Percentiles rank a stretch among this genome's conserved stretches.
These are phyloP conservation scores for Litoditis marina DNA, from an alignment of 2,888 invertebrate genomes.

Conservation along the genomic window DNA sequence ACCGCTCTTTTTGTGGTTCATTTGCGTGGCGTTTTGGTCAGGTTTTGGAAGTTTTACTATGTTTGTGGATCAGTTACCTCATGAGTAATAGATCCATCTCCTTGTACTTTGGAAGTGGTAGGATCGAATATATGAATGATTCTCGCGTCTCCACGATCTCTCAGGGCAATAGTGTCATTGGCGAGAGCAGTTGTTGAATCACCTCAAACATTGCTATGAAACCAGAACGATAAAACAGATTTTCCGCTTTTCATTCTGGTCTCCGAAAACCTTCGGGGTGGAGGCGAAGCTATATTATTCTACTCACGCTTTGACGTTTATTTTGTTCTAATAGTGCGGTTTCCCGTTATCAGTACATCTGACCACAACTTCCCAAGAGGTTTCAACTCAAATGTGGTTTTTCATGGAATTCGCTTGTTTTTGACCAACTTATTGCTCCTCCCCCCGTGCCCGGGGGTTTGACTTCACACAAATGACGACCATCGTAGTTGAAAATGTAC, in stretches of 20 bases:
- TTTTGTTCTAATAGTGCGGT: no score
- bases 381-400: no score
- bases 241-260: no score
- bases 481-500: constrained; percentile 88
- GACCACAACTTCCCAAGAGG: no score
- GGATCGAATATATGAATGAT: constrained; percentile 77
- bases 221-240: no score
- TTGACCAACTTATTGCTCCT: constrained; percentile 16
- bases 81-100: constrained; percentile 76
- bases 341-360: neutral
- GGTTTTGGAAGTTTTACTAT: neutral
- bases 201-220: no score
- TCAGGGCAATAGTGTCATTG: constrained; percentile 79
- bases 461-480: constrained; percentile 79
- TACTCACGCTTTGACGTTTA: no score
- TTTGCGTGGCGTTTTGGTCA: neutral
- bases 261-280: no score
- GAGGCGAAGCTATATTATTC: no score
- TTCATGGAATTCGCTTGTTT: no score
- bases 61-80: constrained; percentile 64
- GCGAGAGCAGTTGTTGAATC: constrained; percentile 74
- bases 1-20: no score
- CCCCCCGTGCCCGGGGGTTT: constrained; percentile 70
- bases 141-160: constrained; percentile 81
- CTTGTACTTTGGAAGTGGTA: constrained; percentile 73